Conservation (phyloP, 2,797 vertebrate genomes). For the Galaxias olidus region DNA sequence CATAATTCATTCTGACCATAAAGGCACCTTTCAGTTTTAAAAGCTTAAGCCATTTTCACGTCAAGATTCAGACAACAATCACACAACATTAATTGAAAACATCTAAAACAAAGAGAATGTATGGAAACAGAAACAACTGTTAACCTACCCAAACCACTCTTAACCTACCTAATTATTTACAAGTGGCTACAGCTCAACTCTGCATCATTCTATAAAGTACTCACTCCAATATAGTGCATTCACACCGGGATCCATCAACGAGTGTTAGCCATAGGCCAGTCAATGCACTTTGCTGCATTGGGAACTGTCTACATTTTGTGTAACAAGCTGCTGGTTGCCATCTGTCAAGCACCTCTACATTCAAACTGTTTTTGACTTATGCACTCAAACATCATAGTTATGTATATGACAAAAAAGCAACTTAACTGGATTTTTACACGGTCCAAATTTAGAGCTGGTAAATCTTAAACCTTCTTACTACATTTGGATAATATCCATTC, state of each 20-base stretch:
- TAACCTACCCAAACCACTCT: conserved; percentile 25
- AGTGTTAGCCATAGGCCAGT: conserved; percentile 14
- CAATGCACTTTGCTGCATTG: background rate
- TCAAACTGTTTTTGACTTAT: conserved; percentile 56
- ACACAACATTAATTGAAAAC: conserved; percentile 38
- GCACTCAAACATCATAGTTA: conserved; percentile 28
- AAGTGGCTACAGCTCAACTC: conserved; percentile 32
- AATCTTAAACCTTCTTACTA: conserved; percentile 19
- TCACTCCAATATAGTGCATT: conserved; percentile 65
- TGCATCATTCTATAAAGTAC: conserved; percentile 59
- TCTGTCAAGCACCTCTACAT: conserved; percentile 47
- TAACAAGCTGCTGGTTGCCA: conserved; percentile 27
- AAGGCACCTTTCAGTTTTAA: conserved; percentile 49
- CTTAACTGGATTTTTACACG: conserved; percentile 16
- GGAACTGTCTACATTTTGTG: conserved; percentile 16
- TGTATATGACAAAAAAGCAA: conserved; percentile 19
- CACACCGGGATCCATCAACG: conserved; percentile 32
- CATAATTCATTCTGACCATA: conserved; percentile 19
- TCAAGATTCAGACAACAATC: conserved; percentile 45
- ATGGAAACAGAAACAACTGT: conserved; percentile 35
- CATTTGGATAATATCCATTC: background rate
- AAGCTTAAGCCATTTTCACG: conserved; percentile 60
- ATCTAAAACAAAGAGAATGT: conserved; percentile 22
- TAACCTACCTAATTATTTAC: conserved; percentile 18
- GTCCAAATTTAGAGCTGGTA: conserved; percentile 28